Base-by-base conservation (phyloP, 2,797 vertebrate species). In the Garrulus glandarius region DNA sequence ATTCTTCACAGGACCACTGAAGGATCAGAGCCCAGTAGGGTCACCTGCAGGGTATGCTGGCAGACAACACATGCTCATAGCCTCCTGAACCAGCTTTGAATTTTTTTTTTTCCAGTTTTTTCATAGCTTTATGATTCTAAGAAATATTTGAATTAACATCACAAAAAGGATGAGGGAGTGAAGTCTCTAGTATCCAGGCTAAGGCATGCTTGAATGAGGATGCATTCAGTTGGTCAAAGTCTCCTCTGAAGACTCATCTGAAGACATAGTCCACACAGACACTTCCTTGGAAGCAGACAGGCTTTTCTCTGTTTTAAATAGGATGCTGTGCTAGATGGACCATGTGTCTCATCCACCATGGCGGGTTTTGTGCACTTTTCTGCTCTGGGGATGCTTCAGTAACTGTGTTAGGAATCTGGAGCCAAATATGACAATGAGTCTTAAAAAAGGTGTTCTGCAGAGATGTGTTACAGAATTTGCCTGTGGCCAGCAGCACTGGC, bases 251-350 rank as follows among this genome's bases (percentile, higher is more conserved):
- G n/a, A 49, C 23, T 80, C 20, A 34, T 47, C 43, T 64, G 49
- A 80, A 76, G 49, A 68, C 21, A 15, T 0, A 44, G 75, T 41
- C 59, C 44, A 13, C 53, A 84, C 16, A 87, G 60, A 80, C 34
- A 49, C 21, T 77, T 89, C 47, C 52, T 83, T 91, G 71, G 75
- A 74, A 94, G 56, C 49, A 89, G 49, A 5, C 1, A 19, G 60
- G 36, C 26, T 91, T 89, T 90, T 77, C 41, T 57, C 64, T 92
- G 37, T 55, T 79, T 63, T 30, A 60, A 81, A 74, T 16, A 64
- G 41, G 37, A 60, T 95, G 63, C 71, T 89, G 78, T 93, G 81
- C 63, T 93, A 93, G 86, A 53, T 89, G 77, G 78, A 86, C 61
- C 63, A 46, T 65, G 49, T 37, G 14, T 55, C 30, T 94, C 39